A percentile compares a stretch with the other conserved stretches of the same genome.
Conservation (phyloP, 2,888 invertebrate genomes). For the Euproctis similis region DNA sequence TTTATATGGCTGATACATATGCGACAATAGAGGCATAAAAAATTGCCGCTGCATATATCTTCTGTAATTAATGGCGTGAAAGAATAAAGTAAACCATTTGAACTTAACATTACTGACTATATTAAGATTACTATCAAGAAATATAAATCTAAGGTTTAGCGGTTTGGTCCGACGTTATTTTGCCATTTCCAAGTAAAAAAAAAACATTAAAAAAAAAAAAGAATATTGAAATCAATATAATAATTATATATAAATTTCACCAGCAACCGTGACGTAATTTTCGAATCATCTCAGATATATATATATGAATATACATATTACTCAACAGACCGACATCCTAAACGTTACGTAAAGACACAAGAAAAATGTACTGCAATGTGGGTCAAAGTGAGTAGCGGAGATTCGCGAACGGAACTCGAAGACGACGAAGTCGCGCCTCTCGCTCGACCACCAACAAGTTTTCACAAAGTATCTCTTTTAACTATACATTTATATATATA, state of each 20-base stretch:
- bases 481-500: slow-evolving; percentile 27
- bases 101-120: no score
- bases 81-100: no score
- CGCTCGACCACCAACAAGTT: slow-evolving; percentile 22
- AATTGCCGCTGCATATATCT: no score
- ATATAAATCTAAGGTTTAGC: no score
- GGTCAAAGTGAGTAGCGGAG: slow-evolving; percentile 20
- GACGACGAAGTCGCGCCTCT: slow-evolving; percentile 30
- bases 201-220: no score
- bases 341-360: slow-evolving; percentile 31
- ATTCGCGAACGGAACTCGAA: slow-evolving; percentile 29
- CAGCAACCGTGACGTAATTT: slow-evolving; percentile 7
- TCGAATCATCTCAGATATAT: slow-evolving; percentile 2
- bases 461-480: no score
- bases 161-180: no score
- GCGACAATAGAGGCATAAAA: no score
- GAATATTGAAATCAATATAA: background rate
- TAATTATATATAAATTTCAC: slow-evolving; percentile 13
- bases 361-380: slow-evolving; percentile 29
- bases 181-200: no score
- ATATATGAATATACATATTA: slow-evolving; percentile 23
- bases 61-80: no score
- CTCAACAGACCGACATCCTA: slow-evolving; percentile 26
- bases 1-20: no score
- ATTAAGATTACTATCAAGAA: no score